Percentiles rank a stretch among this genome's conserved stretches.
Conservation (phyloP, 2,888 invertebrate species). For the Diogma glabrata region DNA sequence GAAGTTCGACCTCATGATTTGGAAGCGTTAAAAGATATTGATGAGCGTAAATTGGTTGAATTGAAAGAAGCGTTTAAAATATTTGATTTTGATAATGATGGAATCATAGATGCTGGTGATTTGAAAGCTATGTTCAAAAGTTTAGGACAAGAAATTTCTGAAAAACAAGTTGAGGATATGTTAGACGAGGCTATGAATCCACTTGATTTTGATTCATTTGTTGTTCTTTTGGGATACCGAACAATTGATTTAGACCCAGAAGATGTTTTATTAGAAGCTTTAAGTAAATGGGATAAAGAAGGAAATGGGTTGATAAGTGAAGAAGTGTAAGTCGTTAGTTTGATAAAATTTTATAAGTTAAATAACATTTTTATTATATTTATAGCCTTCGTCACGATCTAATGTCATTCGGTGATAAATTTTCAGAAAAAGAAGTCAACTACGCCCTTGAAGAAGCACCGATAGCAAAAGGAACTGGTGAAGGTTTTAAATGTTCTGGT, state of each 20-base stretch:
- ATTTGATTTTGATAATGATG: conserved; percentile 53
- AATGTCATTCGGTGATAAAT: conserved; percentile 52
- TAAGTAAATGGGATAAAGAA: conserved; percentile 52
- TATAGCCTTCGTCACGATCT: conserved; percentile 51
- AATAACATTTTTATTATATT: no score
- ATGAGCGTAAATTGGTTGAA: conserved; percentile 48
- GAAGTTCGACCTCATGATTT: conserved; percentile 30
- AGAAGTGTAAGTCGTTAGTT: conserved; percentile 38
- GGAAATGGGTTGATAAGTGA: conserved; percentile 50
- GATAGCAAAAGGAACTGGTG: conserved; percentile 39
- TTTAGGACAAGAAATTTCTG: conserved; percentile 45
- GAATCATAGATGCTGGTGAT: conserved; percentile 51
- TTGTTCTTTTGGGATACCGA: conserved; percentile 47
- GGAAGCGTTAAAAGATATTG: conserved; percentile 44
- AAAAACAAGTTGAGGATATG: conserved; percentile 48
- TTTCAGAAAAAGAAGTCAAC: conserved; percentile 48
- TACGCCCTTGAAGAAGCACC: conserved; percentile 52
- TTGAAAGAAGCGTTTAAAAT: conserved; percentile 54
- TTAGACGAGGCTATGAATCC: conserved; percentile 48
- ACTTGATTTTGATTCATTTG: conserved; percentile 50
- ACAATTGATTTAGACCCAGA: conserved; percentile 52
- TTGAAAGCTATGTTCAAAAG: conserved; percentile 49
- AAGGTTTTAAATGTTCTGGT: conserved; percentile 21
- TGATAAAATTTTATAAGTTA: not conserved
- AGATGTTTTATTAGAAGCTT: conserved; percentile 47